Evolutionary conservation across 2,113 vertebrate genomes (phyloP), one percentile per base, ranked within the genome.

Genomic region (Mustela nigripes): DNA sequence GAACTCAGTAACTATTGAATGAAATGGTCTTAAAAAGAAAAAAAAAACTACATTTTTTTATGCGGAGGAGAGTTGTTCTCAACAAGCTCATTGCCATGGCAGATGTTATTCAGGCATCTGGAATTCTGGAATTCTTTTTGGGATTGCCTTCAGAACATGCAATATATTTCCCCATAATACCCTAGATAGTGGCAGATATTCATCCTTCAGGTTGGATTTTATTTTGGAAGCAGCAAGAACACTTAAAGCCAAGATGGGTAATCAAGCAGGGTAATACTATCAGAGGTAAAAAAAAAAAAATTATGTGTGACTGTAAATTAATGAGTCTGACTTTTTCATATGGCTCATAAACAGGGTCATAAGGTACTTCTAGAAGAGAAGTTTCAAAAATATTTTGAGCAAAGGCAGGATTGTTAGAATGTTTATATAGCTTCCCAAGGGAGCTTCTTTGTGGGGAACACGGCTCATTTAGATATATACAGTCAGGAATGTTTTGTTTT

Each of bases 311-410:
- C 58, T 95, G 7, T 92, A 96, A 96, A 89, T 93, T 82, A 91
- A 60, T 93, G 58, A 97, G 82, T 93, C 93, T 94, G 71, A 94
- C 31, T 94, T 94, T 94, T 95, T 84, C 74, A 39, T 91, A 88
- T 78, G 94, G 65, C 82, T 95, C 85, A 91, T 93, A 94, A 97
- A 97, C 74, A 71, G 22, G 36, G 42, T 89, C 91, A 69, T 85
- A 96, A 91, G 73, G 95, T 81, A 91, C 11, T 82, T 90, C 78
- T 58, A 85, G 21, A 9, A 91, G 62, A 93, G 71, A 95, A 65
- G 82, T 91, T 94, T 39, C 85, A 48, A 97, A 92, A 91, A 71
- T 73, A 50, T 85, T 90, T 74, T 50, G 67, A 71, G 78, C 31
- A 60, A 45, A 39, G 39, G 78, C 71, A 82, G n/a, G 39, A 65